Evolutionary conservation across 2,888 invertebrate genomes (phyloP), one percentile per base, ranked within the genome.

Genomic region (Aphidius colemani): DNA sequence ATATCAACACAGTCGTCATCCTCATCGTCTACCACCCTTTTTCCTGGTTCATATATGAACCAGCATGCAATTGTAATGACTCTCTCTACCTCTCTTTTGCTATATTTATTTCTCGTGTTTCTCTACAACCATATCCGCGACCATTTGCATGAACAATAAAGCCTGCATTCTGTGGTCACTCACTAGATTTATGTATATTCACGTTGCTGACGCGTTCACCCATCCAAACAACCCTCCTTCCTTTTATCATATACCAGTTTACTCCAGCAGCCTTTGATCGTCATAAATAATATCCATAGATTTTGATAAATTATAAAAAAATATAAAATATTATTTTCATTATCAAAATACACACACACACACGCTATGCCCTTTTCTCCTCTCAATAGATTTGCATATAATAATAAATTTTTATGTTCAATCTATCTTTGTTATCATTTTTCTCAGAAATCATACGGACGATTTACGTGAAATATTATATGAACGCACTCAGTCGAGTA

Each of bases 101-200:
- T 48, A 10, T 18, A 40, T 59, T 11, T 49, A 53, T 61, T 51
- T 65, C 45, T 18, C 49, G 51, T 11, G 46, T 53, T 40, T 57
- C 65, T 64, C 59, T 59, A 66, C 62, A 56, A 67, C 40, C 70
- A 72, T 77, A 65, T 66, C 59, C 59, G 66, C 62, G 59, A 67
- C 39, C 70, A 72, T 77, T 75, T 74, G 69, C 72, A 72, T 70
- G 71, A 68, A 69, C 74, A 71, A 75, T 74, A 73, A 72, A 71
- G 72, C 73, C 73, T 71, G 70, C 72, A 69, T 72, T 70, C 71
- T 68, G 70, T 63, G 71, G 69, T 71, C 70, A 53, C 56, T 57
- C 5, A 56, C 61, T 65, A 59, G 67, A 69, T 67, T 67, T 65
- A 67, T 67, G 67, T 60, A 30, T 30, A 67, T 66, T 67, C 67